Evolutionary conservation across 1,140 invertebrate genomes (phyloP).

Genomic region (Nasonia longicornis): DNA sequence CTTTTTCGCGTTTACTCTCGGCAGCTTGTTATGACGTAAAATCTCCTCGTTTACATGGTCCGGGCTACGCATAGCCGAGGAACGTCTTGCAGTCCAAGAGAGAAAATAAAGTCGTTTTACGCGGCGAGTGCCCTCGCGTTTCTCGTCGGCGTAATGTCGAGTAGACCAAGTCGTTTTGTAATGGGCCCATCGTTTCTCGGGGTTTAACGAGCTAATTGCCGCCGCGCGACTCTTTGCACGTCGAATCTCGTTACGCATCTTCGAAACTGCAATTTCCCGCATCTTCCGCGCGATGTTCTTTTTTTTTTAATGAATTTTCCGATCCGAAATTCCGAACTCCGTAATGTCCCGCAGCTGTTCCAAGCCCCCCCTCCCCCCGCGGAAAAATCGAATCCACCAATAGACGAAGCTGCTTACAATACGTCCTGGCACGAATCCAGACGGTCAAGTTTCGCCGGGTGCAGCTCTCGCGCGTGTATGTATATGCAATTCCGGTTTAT

Average conservation of each 20-base stretch:
- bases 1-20: constrained; percentile 25
- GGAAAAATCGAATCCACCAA: constrained; percentile 13
- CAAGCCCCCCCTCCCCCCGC: no score
- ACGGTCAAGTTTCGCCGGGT: constrained; percentile 38
- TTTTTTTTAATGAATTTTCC: no score
- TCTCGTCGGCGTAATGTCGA: no score
- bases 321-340: no score
- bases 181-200: no score
- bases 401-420: neutral
- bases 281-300: no score
- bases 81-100: neutral
- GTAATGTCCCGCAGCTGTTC: no score
- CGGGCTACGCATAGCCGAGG: neutral
- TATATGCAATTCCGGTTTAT: constrained; percentile 58
- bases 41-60: constrained; percentile 16
- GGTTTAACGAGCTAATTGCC: neutral
- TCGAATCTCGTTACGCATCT: no score
- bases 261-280: no score
- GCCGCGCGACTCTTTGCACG: no score
- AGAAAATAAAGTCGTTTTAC: neutral
- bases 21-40: constrained; percentile 26
- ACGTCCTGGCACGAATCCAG: constrained; percentile 35
- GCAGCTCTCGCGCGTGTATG: neutral
- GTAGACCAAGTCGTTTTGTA: no score
- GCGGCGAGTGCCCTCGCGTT: no score